Conservation (phyloP, 1,140 invertebrate genomes). For the Drosophila sulfurigaster region DNA sequence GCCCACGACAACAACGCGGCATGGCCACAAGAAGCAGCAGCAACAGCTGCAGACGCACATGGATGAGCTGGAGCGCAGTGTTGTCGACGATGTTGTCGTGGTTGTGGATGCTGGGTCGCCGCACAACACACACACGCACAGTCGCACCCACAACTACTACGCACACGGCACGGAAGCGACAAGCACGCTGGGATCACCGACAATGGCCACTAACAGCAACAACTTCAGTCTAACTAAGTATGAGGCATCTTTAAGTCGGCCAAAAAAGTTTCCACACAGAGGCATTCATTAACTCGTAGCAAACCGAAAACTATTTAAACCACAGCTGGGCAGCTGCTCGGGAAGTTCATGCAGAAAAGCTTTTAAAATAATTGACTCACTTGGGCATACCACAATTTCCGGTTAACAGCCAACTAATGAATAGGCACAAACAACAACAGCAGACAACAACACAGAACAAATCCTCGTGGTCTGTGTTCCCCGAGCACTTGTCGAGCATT, state of each 20-base stretch:
- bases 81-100: slow-evolving; percentile 69
- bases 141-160: slow-evolving; percentile 66
- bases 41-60: slow-evolving; percentile 10
- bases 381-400: slow-evolving; percentile 80
- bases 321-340: slow-evolving; percentile 52
- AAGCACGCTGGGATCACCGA: slow-evolving; percentile 45
- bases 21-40: slow-evolving; percentile 38
- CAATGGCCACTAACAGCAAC: slow-evolving; percentile 23
- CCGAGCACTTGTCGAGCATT: slow-evolving; percentile 62
- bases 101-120: slow-evolving; percentile 62
- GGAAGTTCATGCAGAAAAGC: slow-evolving; percentile 75
- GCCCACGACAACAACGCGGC: slow-evolving; percentile 31
- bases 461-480: slow-evolving; percentile 10
- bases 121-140: slow-evolving; percentile 57
- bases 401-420: slow-evolving; percentile 79
- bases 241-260: slow-evolving; percentile 46
- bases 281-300: slow-evolving; percentile 65
- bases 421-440: slow-evolving; percentile 54
- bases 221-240: slow-evolving; percentile 63
- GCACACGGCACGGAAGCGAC: slow-evolving; percentile 64
- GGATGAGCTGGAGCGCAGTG: slow-evolving; percentile 60
- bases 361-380: slow-evolving; percentile 84
- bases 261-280: slow-evolving; percentile 58
- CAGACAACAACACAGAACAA: slow-evolving; percentile 28
- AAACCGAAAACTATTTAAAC: slow-evolving; percentile 54